These are phyloP conservation scores for Sebastes flavidus DNA, from an alignment of 2,797 vertebrate genomes.

Conservation along the genomic window DNA sequence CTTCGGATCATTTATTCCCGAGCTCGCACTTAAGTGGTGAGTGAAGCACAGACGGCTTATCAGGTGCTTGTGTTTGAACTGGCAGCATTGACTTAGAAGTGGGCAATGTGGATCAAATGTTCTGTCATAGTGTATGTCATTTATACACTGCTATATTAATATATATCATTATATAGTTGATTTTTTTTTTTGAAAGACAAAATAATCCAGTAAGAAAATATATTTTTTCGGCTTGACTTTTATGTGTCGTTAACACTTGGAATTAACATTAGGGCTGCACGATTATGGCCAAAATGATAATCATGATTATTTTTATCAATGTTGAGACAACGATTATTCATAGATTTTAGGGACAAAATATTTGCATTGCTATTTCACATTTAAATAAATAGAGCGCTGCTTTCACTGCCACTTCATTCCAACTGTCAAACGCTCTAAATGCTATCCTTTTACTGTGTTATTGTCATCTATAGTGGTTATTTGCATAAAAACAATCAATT, in stretches of 20 bases:
- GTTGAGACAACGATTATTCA: accelerated
- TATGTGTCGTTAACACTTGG: background rate
- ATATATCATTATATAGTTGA: background rate
- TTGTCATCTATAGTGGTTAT: too few species aligned
- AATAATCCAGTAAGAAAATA: background rate
- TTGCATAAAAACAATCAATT: too few species aligned
- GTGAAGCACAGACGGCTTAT: background rate
- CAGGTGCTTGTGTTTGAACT: background rate
- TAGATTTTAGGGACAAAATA: too few species aligned
- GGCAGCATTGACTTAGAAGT: background rate
- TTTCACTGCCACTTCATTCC: too few species aligned
- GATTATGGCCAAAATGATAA: too few species aligned
- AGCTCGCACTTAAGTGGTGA: background rate
- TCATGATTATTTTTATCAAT: too few species aligned
- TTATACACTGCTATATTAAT: background rate
- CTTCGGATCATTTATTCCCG: background rate
- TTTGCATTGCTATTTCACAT: too few species aligned
- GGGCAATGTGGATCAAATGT: background rate
- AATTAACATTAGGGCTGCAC: too few species aligned
- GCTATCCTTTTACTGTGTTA: too few species aligned
- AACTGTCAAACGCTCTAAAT: too few species aligned
- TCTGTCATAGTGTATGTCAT: background rate
- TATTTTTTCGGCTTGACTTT: background rate
- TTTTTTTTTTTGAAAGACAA: background rate
- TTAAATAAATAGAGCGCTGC: too few species aligned